Percentiles rank a stretch among this genome's conserved stretches.
These are phyloP conservation scores for Tetheella fluctuosa DNA, from an alignment of 2,888 invertebrate species.

Conservation along the genomic window DNA sequence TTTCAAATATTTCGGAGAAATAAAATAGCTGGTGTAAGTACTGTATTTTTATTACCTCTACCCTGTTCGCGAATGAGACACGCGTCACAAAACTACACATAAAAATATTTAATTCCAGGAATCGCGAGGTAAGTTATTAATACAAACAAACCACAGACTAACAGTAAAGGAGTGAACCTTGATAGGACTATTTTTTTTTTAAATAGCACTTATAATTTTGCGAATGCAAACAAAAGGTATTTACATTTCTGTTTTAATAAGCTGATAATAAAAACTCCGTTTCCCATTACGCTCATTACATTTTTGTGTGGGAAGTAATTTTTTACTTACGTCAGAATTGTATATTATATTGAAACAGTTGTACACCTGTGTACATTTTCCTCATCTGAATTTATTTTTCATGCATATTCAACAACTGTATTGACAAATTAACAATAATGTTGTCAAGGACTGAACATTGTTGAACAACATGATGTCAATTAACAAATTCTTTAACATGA, in stretches of 20 bases:
- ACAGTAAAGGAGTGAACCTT: no score
- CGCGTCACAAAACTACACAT: no score
- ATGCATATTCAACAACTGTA: neutral
- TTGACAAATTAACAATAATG: conserved; percentile 5
- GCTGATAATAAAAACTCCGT: neutral
- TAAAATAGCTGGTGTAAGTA: no score
- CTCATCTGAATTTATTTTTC: neutral
- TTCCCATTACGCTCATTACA: neutral
- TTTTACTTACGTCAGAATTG: neutral
- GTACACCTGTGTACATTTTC: conserved; percentile 2
- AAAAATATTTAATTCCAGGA: no score
- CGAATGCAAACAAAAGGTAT: neutral
- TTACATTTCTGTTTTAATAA: neutral
- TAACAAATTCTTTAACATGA: neutral
- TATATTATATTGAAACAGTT: neutral
- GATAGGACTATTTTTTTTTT: no score
- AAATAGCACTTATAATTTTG: no score
- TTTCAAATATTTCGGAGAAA: no score
- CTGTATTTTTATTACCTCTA: no score
- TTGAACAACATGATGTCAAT: neutral
- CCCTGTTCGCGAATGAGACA: no score
- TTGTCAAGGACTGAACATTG: neutral
- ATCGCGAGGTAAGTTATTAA: no score
- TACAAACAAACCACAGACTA: no score
- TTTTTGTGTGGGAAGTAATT: neutral